Evolutionary conservation across 2,888 invertebrate genomes (phyloP), one percentile per base, ranked within the genome.

Genomic region (Macropis europaea): DNA sequence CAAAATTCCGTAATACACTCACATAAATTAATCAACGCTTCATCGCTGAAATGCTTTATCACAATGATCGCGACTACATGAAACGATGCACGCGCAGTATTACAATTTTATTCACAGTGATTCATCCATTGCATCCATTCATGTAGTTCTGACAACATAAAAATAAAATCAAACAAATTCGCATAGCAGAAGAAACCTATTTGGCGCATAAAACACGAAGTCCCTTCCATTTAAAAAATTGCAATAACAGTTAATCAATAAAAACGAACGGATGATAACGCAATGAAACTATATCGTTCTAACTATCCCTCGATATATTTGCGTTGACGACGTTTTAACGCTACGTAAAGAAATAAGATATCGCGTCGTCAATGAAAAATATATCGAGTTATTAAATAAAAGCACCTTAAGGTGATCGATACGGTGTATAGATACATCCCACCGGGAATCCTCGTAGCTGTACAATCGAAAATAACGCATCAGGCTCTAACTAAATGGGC

Each of bases 61-160:
- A 79, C 80, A 78, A 79, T 76, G 30, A 50, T 30, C 30, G 28
- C 9, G 26, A 64, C 76, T 73, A 66, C 63, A 59, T 79, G 54
- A 70, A 69, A 30, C 43, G 69, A 70, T 70, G 61, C 64, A 42
- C 5, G 53, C 17, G 53, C 17, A 34, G 17, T 26, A 9, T 54
- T 76, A 63, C 32, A 61, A 36, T 70, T 64, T 74, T 74, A 66
- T 74, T 69, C 60, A 74, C 68, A 73, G 43, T 47, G 42, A 67
- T 79, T 69, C 69, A 69, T 17, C 36, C n/a, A 52, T 15, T 52
- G 63, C 71, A 66, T 62, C 40, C 17, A 13, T 76, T 67, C 74
- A 69, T 40, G 71, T 80, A 77, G 69, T 57, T 43, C 48, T 62
- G 53, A 43, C 74, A 79, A 76, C 71, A 30, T 5, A 79, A 73